Conservation (phyloP, 2,888 invertebrate species). For the Pseudococcus jackbeardsleyi region DNA sequence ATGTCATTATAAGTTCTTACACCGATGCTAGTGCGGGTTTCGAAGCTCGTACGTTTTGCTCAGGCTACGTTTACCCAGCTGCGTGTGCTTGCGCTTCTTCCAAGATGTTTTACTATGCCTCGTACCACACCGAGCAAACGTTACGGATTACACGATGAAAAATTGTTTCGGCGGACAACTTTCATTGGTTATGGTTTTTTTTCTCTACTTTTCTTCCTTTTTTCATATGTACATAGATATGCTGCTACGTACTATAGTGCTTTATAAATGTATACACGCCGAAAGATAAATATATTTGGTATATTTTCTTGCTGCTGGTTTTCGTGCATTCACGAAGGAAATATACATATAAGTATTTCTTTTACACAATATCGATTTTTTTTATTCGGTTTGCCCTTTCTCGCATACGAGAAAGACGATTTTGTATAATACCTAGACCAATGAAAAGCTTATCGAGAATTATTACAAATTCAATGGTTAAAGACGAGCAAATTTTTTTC, state of each 20-base stretch:
- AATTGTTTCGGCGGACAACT: constrained; percentile 28
- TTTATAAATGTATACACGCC: not conserved
- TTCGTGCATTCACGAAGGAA: not conserved
- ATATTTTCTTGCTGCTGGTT: not conserved
- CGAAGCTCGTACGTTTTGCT: not conserved
- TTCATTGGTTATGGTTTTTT: constrained; percentile 1
- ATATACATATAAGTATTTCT: not conserved
- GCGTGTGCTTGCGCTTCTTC: not conserved
- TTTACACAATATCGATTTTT: constrained; percentile 2
- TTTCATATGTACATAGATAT: not conserved
- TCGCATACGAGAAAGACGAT: not conserved
- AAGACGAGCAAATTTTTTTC: too few relatives aligned
- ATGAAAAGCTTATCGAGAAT: not conserved
- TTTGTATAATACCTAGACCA: not conserved
- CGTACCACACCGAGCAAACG: not conserved
- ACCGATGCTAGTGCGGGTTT: not conserved
- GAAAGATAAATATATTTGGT: not conserved
- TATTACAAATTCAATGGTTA: not conserved
- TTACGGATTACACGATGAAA: constrained; percentile 15
- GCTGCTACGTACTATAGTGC: not conserved
- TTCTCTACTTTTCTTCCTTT: not conserved
- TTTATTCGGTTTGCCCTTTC: not conserved
- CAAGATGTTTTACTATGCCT: not conserved
- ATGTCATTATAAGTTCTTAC: constrained; percentile 10
- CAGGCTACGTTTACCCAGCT: not conserved